Evolutionary conservation across 2,888 invertebrate genomes (phyloP).

Genomic region (Aphrophora alni): DNA sequence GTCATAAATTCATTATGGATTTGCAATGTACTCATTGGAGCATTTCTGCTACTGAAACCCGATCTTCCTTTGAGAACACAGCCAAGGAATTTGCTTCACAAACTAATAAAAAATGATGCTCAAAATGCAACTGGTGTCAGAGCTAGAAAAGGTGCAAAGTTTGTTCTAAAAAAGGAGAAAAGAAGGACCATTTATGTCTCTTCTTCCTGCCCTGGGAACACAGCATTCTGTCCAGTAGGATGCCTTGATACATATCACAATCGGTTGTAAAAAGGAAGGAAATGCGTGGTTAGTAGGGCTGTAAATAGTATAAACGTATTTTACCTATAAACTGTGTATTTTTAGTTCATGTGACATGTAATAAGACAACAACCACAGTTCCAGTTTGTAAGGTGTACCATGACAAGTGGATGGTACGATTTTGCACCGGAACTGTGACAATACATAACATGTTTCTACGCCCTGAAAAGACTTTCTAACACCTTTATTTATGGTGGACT

Average conservation of each 20-base stretch:
- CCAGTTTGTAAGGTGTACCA: background rate
- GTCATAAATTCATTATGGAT: background rate
- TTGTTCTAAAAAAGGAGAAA: background rate
- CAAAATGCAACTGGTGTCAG: background rate
- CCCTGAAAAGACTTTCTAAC: too few species aligned
- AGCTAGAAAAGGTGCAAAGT: background rate
- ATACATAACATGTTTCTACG: too few species aligned
- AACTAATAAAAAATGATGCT: background rate
- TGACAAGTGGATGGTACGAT: background rate
- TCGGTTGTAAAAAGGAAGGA: background rate
- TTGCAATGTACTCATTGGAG: conserved; percentile 6
- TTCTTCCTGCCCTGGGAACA: background rate
- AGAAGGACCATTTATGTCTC: background rate
- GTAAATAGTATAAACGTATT: background rate
- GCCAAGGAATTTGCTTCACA: background rate
- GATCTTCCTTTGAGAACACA: background rate
- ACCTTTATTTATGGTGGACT: too few species aligned
- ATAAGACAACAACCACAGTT: background rate
- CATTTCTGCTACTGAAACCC: background rate
- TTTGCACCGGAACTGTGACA: background rate
- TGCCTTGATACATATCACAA: background rate
- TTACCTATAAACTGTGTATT: background rate
- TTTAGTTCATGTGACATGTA: background rate
- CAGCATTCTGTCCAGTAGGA: background rate
- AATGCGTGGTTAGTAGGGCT: background rate